Conservation (phyloP, 2,888 invertebrate genomes). For the Xylota segnis region DNA sequence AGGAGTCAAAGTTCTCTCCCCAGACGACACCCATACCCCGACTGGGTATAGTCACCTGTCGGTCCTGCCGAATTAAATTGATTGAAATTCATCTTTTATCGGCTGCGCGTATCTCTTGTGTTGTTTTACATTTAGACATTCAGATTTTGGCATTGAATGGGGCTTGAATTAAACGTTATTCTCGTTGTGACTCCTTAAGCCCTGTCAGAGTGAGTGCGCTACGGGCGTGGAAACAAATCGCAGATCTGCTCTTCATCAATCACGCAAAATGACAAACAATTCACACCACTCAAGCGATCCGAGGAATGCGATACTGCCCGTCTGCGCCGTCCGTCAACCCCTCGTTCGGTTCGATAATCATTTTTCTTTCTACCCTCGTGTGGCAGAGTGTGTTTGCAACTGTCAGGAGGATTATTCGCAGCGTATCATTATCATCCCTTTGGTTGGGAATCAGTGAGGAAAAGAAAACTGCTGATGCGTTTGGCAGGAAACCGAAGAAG, state of each 20-base stretch:
- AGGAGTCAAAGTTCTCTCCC: constrained; percentile 72
- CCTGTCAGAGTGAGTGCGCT: constrained; percentile 27
- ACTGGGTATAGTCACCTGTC: constrained; percentile 60
- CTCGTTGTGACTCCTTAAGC: constrained; percentile 8
- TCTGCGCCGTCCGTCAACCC: constrained; percentile 48
- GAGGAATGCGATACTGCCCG: constrained; percentile 51
- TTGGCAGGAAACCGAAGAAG: constrained; percentile 26
- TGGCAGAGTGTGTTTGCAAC: constrained; percentile 66
- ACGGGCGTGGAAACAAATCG: constrained; percentile 77
- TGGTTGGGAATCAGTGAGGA: constrained; percentile 31
- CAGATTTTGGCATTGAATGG: constrained; percentile 45
- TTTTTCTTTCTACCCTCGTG: constrained; percentile 69
- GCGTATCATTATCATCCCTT: constrained; percentile 56
- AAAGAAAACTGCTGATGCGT: constrained; percentile 71
- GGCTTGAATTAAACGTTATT: constrained; percentile 35
- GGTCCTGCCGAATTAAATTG: constrained; percentile 54
- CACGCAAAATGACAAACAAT: constrained; percentile 80
- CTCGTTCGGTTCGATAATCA: constrained; percentile 62
- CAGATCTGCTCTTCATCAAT: constrained; percentile 79
- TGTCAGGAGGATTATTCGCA: constrained; percentile 75
- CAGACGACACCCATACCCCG: constrained; percentile 53
- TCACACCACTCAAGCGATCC: constrained; percentile 77
- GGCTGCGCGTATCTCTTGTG: constrained; percentile 12
- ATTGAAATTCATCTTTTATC: constrained; percentile 72
- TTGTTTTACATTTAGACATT: constrained; percentile 46